phyloP scores from a whole-genome alignment of 2,888 invertebrate genomes.

The Eretmocerus hayati region DNA sequence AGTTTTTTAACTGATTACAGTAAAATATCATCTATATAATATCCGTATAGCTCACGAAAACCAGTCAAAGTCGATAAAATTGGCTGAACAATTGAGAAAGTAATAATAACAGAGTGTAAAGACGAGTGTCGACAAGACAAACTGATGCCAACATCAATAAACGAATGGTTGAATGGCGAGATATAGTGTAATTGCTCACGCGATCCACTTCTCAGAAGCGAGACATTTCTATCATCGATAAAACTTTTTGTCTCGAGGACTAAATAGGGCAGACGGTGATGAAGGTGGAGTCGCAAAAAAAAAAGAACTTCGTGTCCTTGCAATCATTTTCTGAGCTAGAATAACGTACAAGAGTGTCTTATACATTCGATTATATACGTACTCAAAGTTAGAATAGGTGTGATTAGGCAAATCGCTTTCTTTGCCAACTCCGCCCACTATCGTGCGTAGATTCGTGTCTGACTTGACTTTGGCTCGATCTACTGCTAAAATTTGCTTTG shows the following conservation, averaged over 20 bases:
- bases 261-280: neutral
- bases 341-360: too few relatives aligned
- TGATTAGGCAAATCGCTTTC: constrained; percentile 25
- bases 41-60: too few relatives aligned
- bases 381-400: constrained; percentile 17
- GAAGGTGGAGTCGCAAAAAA: too few relatives aligned
- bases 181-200: constrained; percentile 12
- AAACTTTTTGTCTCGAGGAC: constrained; percentile 15
- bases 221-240: constrained; percentile 20
- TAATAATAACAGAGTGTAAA: constrained; percentile 2
- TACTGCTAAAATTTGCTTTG: too few relatives aligned
- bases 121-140: neutral
- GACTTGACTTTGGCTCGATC: too few relatives aligned
- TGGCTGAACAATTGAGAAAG: neutral
- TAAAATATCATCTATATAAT: too few relatives aligned
- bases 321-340: constrained; percentile 12
- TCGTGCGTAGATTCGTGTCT: neutral
- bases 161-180: too few relatives aligned
- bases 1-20: too few relatives aligned
- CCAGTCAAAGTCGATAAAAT: neutral
- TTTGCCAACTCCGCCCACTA: constrained; percentile 1
- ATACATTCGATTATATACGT: neutral
- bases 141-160: too few relatives aligned
- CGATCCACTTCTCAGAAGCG: constrained; percentile 18
- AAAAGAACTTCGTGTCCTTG: neutral